A percentile compares a stretch with the other conserved stretches of the same genome.
Evolutionary conservation across 2,797 vertebrate species (phyloP).

Genomic region (Tapirus indicus): DNA sequence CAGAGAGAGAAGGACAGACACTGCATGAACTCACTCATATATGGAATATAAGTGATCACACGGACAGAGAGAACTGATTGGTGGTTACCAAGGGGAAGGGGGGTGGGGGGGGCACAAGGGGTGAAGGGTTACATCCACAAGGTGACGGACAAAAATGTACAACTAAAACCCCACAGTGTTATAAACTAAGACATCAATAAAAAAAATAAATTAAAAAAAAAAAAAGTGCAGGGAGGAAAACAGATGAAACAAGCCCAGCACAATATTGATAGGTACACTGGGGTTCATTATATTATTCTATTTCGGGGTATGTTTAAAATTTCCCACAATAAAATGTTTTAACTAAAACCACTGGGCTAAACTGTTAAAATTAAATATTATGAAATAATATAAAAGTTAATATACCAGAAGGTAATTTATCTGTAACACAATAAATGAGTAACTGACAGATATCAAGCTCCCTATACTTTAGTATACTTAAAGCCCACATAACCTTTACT

Average conservation of each 20-base stretch:
- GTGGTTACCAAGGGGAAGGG: no score
- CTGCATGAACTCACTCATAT: no score
- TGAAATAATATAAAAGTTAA: conserved; percentile 31
- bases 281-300: conserved; percentile 5
- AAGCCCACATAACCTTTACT: neutral
- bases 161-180: no score
- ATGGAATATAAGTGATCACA: no score
- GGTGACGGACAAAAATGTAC: no score
- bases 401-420: neutral
- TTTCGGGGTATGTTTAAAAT: conserved; percentile 25
- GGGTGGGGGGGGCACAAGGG: no score
- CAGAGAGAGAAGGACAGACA: no score
- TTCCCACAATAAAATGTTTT: conserved; percentile 34
- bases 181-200: no score
- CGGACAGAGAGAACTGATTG: no score
- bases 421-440: neutral
- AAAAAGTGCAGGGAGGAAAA: neutral
- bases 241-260: neutral
- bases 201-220: no score
- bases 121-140: no score
- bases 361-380: neutral
- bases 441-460: neutral
- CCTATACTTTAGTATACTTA: neutral
- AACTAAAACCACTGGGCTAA: neutral
- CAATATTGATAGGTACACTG: neutral